Percentiles rank a stretch among this genome's conserved stretches.
phyloP scores from a whole-genome alignment of 2,888 invertebrate genomes.

The Orthosia gothica region DNA sequence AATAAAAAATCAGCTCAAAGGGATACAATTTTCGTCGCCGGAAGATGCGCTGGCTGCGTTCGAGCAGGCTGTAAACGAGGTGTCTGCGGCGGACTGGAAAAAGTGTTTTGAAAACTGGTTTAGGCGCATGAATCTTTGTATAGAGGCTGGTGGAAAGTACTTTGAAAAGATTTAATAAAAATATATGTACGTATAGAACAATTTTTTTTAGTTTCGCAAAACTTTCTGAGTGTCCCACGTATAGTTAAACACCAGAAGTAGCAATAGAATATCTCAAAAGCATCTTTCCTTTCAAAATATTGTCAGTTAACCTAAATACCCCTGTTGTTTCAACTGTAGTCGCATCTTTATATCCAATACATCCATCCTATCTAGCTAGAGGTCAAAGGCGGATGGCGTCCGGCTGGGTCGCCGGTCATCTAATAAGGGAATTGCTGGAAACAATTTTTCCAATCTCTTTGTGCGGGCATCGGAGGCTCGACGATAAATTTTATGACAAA shows the following conservation, averaged over 20 bases:
- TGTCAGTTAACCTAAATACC: slow-evolving; percentile 1
- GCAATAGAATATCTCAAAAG: neutral
- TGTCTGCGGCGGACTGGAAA: too few species aligned
- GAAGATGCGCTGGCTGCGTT: too few species aligned
- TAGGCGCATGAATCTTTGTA: too few species aligned
- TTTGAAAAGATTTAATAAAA: too few species aligned
- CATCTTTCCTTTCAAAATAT: neutral
- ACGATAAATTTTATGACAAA: slow-evolving; percentile 84
- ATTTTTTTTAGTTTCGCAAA: too few species aligned
- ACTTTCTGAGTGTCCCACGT: too few species aligned
- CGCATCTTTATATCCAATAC: slow-evolving; percentile 60
- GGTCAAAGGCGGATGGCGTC: slow-evolving; percentile 69
- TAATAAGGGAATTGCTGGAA: slow-evolving; percentile 79
- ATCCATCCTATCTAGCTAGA: slow-evolving; percentile 61
- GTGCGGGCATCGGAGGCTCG: slow-evolving; percentile 73
- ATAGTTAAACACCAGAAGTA: neutral
- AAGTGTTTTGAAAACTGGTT: too few species aligned
- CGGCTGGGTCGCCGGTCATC: slow-evolving; percentile 69
- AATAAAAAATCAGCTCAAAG: too few species aligned
- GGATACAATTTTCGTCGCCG: too few species aligned
- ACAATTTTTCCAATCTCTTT: slow-evolving; percentile 83
- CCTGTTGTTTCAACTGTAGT: slow-evolving; percentile 25
- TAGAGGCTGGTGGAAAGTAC: too few species aligned
- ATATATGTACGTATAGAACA: too few species aligned
- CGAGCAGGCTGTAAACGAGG: too few species aligned